Evolutionary conservation across 1,140 invertebrate genomes (phyloP).

Genomic region (Drosophila jambulina): DNA sequence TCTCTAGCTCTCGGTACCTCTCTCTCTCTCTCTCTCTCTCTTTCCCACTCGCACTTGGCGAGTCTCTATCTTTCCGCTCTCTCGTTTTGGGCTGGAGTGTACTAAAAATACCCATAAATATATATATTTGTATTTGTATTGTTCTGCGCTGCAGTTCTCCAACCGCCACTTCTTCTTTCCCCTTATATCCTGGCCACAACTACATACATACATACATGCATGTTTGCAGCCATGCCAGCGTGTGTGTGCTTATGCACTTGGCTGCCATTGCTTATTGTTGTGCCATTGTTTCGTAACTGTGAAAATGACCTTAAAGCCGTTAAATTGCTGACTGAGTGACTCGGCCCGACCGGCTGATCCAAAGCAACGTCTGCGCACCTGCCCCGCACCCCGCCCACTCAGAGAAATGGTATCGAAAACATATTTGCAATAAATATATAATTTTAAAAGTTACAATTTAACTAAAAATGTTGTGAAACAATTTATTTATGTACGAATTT

Average conservation of each 20-base stretch:
- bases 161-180: constrained; percentile 18
- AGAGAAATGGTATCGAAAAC: constrained; percentile 1
- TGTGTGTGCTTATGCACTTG: constrained; percentile 47
- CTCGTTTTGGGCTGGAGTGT: constrained; percentile 40
- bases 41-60: constrained; percentile 22
- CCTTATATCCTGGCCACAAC: constrained; percentile 14
- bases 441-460: too few relatives aligned
- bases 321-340: constrained; percentile 74
- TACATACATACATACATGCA: neutral
- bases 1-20: constrained; percentile 17
- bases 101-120: constrained; percentile 71
- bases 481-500: neutral
- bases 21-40: constrained; percentile 9
- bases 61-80: constrained; percentile 17
- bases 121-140: constrained; percentile 31
- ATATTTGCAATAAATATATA: neutral
- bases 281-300: constrained; percentile 80
- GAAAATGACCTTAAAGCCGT: constrained; percentile 81
- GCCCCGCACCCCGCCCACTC: neutral
- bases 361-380: constrained; percentile 57
- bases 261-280: constrained; percentile 74
- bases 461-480: neutral
- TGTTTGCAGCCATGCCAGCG: neutral
- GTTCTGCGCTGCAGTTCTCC: constrained; percentile 37
- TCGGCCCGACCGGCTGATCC: constrained; percentile 53